A percentile compares a stretch with the other conserved stretches of the same genome.
phyloP scores from a whole-genome alignment of 2,797 vertebrate species.

The Squalus acanthias region DNA sequence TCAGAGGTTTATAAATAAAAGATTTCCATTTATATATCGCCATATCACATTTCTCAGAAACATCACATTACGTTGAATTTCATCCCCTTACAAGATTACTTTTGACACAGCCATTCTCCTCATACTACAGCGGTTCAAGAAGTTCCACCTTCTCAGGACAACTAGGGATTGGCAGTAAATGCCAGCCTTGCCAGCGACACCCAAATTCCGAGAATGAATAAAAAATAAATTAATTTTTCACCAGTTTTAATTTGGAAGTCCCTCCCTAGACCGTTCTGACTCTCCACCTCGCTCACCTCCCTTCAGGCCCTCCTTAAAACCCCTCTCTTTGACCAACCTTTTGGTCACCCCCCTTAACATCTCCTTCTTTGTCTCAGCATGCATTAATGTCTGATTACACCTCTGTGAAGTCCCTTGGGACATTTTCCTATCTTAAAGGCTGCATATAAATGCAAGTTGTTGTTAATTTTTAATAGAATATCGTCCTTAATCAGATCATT shows the following conservation, averaged over 20 bases:
- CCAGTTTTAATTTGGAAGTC: neutral
- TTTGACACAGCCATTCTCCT: neutral
- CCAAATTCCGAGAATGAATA: neutral
- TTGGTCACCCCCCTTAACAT: neutral
- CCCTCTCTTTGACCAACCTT: neutral
- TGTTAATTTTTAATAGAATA: neutral
- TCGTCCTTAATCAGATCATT: neutral
- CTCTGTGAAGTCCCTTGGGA: neutral
- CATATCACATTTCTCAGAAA: neutral
- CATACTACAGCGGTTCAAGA: neutral
- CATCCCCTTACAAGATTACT: neutral
- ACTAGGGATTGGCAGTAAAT: neutral
- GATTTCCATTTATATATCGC: neutral
- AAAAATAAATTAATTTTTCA: neutral
- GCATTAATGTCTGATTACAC: neutral
- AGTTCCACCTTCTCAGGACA: neutral
- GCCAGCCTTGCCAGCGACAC: neutral
- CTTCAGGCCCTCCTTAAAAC: neutral
- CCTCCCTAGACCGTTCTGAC: neutral
- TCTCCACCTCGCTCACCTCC: slow-evolving; percentile 39
- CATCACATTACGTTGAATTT: neutral
- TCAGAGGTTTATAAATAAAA: neutral
- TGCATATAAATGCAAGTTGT: neutral
- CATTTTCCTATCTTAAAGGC: neutral
- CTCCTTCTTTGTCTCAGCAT: neutral